Percentiles rank a stretch among this genome's conserved stretches.
phyloP scores from a whole-genome alignment of 2,113 vertebrate genomes.

The Reinhardtius hippoglossoides region DNA sequence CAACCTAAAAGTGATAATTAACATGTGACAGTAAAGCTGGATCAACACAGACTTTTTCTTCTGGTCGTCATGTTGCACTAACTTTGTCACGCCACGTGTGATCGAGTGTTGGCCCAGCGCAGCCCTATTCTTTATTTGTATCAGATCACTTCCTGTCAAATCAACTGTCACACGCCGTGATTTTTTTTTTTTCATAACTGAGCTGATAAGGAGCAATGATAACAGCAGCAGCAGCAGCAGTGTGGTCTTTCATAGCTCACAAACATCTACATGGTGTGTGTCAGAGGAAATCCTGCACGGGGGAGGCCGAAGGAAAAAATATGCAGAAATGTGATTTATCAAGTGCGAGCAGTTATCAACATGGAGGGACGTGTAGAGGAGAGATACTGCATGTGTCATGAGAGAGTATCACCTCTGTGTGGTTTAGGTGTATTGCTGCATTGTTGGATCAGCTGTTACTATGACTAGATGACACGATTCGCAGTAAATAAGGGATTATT shows the following conservation, averaged over 20 bases:
- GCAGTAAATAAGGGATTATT: not conserved
- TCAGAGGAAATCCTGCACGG: constrained; percentile 26
- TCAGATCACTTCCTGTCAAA: constrained; percentile 73
- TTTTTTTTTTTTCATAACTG: constrained; percentile 67
- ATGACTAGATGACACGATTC: not conserved
- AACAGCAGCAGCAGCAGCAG: constrained; percentile 45
- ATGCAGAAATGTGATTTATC: constrained; percentile 57
- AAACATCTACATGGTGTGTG: constrained; percentile 49
- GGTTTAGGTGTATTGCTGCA: constrained; percentile 2
- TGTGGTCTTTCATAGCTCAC: constrained; percentile 47
- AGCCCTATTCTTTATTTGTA: constrained; percentile 68
- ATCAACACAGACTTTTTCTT: constrained; percentile 9
- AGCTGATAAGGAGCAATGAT: constrained; percentile 63
- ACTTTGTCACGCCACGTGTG: constrained; percentile 43
- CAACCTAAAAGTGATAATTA: no score
- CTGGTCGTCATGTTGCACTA: constrained; percentile 15
- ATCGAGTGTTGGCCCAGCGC: constrained; percentile 54
- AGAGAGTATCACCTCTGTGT: constrained; percentile 9
- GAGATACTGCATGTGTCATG: constrained; percentile 17
- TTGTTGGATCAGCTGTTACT: constrained; percentile 25
- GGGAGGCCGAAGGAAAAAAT: constrained; percentile 44
- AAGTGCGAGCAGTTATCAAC: constrained; percentile 38
- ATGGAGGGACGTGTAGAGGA: constrained; percentile 21
- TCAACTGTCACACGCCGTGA: constrained; percentile 69
- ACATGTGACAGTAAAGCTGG: not conserved